Base-by-base conservation (phyloP, 2,797 vertebrate species). In the Xiphorhynchus erythropygius region DNA sequence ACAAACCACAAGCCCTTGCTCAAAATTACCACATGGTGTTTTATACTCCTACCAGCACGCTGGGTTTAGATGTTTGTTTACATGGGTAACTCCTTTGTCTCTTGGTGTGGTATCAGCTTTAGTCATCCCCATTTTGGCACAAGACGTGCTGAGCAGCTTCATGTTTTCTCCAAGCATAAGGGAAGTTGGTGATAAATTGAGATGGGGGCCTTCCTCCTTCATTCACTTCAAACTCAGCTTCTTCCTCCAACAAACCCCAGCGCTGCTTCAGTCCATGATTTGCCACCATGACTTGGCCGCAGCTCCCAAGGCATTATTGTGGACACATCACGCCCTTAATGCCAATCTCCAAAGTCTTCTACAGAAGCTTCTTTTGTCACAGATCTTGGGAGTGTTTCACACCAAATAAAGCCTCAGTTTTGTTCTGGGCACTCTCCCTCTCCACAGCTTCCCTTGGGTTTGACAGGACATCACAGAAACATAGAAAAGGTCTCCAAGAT, bases 1-100 rank as follows among this genome's bases (percentile, higher is more conserved):
- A 76, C 22, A 85, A 96, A 94, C 87, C 95, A 56, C 93, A 95
- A 65, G 49, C 35, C 67, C 59, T 84, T 88, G 57, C 81, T 95
- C 81, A 83, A n/a, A 83, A 73, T 56, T 56, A 90, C 84, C 62
- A n/a, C 0, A 1, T 11, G 28, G 50, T 46, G 47, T 57, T 83
- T 92, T 41, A 53, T 10, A 27, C 24, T 69, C 44, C 7, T 67
- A 69, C 35, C 68, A 78, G 63, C 85, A 25, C 37, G 4, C 0
- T 35, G 69, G 7, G 4, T 70, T 73, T 68, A 39, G 33, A 10
- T 5, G 2, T 70, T 89, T 96, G 74, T 91, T 96, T 95, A 73
- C 7, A 0, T 32, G 84, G 85, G 68, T 46, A 84, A 93, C 75
- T 44, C 39, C n/a, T 39, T 59, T 7, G 68, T 84, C 74, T 77